Conservation (phyloP, 2,888 invertebrate genomes). For the Leptopilina syphax region DNA sequence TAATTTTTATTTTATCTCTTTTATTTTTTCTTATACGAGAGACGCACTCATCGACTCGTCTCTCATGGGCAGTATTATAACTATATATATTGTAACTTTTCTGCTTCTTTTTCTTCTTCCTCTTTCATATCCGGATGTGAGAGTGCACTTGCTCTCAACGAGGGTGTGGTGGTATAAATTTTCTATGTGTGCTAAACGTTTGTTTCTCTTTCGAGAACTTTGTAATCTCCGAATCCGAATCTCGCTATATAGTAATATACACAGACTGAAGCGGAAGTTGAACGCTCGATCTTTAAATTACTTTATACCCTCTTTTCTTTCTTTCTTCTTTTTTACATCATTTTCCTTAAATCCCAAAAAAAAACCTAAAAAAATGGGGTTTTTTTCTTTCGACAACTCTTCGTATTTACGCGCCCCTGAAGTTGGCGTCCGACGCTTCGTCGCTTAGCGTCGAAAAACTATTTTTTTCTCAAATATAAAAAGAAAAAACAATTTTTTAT, state of each 20-base stretch:
- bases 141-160: background rate
- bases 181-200: slow-evolving; percentile 18
- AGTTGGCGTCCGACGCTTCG: too few species aligned
- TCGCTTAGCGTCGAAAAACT: too few species aligned
- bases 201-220: slow-evolving; percentile 38
- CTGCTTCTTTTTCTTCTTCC: background rate
- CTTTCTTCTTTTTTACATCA: background rate
- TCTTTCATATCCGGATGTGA: slow-evolving; percentile 16
- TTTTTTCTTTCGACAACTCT: too few species aligned
- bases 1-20: background rate
- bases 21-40: background rate
- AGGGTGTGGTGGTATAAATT: background rate
- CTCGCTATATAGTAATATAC: too few species aligned
- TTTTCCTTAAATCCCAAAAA: background rate
- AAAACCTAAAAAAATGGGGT: too few species aligned
- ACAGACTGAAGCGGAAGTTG: background rate
- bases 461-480: too few species aligned
- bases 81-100: too few species aligned
- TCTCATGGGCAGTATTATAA: too few species aligned
- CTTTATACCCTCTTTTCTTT: background rate
- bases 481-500: too few species aligned
- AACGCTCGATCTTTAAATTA: background rate
- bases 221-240: slow-evolving; percentile 12
- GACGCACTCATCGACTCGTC: background rate
- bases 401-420: too few species aligned